Base-by-base conservation (phyloP, 2,797 vertebrate genomes). In the Tenualosa thibaudeaui region DNA sequence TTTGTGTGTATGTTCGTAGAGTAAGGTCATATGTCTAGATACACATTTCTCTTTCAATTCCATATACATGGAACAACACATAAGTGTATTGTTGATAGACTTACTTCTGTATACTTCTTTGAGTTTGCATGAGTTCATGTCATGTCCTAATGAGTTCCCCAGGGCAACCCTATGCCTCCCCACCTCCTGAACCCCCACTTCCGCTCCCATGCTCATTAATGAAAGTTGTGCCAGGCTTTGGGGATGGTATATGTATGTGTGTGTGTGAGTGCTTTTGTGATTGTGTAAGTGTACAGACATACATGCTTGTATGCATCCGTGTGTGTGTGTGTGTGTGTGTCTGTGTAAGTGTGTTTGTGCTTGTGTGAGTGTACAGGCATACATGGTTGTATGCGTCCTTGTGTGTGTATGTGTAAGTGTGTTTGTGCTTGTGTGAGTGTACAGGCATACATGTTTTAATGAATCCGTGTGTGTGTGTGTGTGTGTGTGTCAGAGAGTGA, bases 91-190 rank as follows among this genome's bases (percentile, higher is more conserved):
- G 50, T 54, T 40, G 31, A 15, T 31, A 31, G 37, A 3, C 65
- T 56, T 26, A 43, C 71, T 85, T 51, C 7, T 9, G 9, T 7
- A 51, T 51, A 51, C 7, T 22, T 58, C n/a, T 65, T 8, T 65
- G 60, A 12, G 60, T 65, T 26, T 24, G 65, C 26, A 31, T 71
- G 65, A 15, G 65, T 40, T 15, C 17, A 75, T 43, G 31, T 43
- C 15, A 13, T 43, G 68, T 75, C 0, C 31, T 75, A 75, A 75
- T 75, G 68, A 86, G 85, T 75, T 89, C 89, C 88, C 88, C 46
- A n/a, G 86, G 86, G 87, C 54, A 54, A 83, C 85, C 82, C 82
- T 84, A 19, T 17, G 10, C 62, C 62, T 26, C 56, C 10, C 17
- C 4, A 17, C 68, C 68, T 75, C 13, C 3, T 75, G 37, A 75